These are phyloP conservation scores for Spialia ferax DNA, from an alignment of 2,888 invertebrate species.

Conservation along the genomic window DNA sequence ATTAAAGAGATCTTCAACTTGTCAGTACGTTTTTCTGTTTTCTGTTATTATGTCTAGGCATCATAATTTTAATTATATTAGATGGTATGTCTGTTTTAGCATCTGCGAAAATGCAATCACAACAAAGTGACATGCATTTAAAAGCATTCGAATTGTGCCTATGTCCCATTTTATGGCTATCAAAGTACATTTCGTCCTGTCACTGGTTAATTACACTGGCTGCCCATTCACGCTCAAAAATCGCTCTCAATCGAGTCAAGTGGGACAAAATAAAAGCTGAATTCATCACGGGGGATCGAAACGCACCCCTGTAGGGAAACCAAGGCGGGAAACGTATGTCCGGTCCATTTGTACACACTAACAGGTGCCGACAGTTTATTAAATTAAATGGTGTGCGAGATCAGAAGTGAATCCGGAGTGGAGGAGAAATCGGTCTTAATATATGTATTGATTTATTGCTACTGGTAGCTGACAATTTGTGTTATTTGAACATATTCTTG, in stretches of 20 bases:
- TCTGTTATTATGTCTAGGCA: too few relatives aligned
- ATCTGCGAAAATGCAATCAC: background rate
- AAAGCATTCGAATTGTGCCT: constrained; percentile 22
- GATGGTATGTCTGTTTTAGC: background rate
- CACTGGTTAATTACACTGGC: constrained; percentile 81
- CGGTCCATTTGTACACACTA: constrained; percentile 83
- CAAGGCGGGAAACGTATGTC: constrained; percentile 81
- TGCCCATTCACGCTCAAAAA: constrained; percentile 85
- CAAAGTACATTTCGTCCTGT: constrained; percentile 81
- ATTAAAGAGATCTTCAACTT: too few relatives aligned
- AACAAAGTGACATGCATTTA: constrained; percentile 4
- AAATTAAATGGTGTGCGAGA: constrained; percentile 74
- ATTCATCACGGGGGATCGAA: constrained; percentile 80
- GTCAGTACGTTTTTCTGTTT: too few relatives aligned
- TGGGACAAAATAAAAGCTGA: constrained; percentile 84
- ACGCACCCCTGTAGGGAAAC: constrained; percentile 72
- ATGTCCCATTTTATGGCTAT: constrained; percentile 72
- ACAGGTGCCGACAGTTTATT: constrained; percentile 81
- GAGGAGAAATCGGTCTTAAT: constrained; percentile 14
- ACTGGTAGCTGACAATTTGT: background rate
- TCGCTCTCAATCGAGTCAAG: constrained; percentile 84
- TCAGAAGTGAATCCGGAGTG: constrained; percentile 45
- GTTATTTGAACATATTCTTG: constrained; percentile 4
- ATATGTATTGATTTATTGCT: constrained; percentile 15
- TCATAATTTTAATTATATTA: too few relatives aligned